Percentiles rank a stretch among this genome's conserved stretches.
phyloP scores from a whole-genome alignment of 2,797 vertebrate genomes.

The Darevskia mixta region DNA sequence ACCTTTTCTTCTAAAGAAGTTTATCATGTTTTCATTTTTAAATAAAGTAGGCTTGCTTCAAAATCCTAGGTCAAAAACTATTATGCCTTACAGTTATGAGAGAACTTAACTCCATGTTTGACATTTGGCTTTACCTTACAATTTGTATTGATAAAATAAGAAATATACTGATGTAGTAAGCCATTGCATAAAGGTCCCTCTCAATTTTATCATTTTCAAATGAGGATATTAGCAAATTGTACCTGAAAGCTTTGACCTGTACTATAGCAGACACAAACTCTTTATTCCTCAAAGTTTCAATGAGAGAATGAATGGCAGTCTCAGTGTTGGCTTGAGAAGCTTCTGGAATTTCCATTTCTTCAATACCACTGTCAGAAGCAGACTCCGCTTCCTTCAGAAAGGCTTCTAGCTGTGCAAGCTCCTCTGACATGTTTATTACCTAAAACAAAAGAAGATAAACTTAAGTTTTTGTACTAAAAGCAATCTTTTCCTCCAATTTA shows the following conservation, averaged over 20 bases:
- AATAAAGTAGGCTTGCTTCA: neutral
- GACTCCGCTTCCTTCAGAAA: conserved; percentile 92
- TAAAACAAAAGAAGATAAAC: conserved; percentile 62
- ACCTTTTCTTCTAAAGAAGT: neutral
- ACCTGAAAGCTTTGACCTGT: conserved; percentile 98
- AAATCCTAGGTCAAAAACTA: neutral
- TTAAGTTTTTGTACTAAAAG: conserved; percentile 25
- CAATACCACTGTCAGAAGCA: conserved; percentile 81
- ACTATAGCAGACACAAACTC: conserved; percentile 91
- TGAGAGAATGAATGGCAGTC: conserved; percentile 94
- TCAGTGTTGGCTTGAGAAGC: conserved; percentile 90
- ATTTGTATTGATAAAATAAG: neutral
- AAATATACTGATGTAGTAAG: neutral
- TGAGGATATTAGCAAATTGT: conserved; percentile 27
- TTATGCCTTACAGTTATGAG: neutral
- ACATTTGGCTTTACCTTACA: neutral
- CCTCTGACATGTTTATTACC: conserved; percentile 99
- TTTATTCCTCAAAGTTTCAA: conserved; percentile 90
- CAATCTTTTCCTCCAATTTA: conserved; percentile 19
- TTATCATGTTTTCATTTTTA: conserved; percentile 7
- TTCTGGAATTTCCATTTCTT: conserved; percentile 88
- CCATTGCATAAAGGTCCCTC: neutral
- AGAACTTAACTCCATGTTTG: neutral
- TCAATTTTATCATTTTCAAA: conserved; percentile 7
- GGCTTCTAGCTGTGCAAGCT: conserved; percentile 90